Conservation (phyloP, 2,113 vertebrate genomes). For the Carollia perspicillata region DNA sequence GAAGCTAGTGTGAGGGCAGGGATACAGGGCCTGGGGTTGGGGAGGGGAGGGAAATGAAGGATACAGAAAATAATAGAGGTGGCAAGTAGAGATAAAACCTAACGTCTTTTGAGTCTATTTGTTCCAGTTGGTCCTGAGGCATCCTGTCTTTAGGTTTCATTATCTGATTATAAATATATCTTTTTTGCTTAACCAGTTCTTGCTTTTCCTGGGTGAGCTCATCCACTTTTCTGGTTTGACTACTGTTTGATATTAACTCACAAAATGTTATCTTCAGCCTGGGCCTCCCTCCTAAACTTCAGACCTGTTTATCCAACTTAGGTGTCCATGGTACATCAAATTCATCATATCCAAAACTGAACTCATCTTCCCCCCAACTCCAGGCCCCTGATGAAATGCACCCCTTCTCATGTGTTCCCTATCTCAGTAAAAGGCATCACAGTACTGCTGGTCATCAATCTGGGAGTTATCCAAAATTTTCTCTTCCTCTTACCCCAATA, state of each 20-base stretch:
- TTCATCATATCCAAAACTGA: background rate
- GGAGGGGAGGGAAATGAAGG: background rate
- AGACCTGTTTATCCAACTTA: background rate
- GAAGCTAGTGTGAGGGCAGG: background rate
- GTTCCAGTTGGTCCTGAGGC: background rate
- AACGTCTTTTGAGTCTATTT: background rate
- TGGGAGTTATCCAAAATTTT: background rate
- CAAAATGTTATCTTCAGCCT: background rate
- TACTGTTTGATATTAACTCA: slow-evolving; percentile 9
- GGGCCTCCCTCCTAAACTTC: background rate
- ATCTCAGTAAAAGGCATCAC: background rate
- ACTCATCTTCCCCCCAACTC: background rate
- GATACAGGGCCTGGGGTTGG: background rate
- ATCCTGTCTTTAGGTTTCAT: background rate
- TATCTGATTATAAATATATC: background rate
- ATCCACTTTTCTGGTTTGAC: background rate
- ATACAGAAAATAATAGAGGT: background rate
- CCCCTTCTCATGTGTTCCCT: background rate
- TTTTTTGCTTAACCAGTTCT: slow-evolving; percentile 2
- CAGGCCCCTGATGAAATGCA: background rate
- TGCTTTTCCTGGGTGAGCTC: background rate
- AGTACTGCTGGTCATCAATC: background rate
- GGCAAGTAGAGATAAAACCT: background rate
- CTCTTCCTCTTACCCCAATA: background rate
- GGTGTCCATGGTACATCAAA: background rate